phyloP scores from a whole-genome alignment of 2,888 invertebrate species.

The Drosophila yooni region DNA sequence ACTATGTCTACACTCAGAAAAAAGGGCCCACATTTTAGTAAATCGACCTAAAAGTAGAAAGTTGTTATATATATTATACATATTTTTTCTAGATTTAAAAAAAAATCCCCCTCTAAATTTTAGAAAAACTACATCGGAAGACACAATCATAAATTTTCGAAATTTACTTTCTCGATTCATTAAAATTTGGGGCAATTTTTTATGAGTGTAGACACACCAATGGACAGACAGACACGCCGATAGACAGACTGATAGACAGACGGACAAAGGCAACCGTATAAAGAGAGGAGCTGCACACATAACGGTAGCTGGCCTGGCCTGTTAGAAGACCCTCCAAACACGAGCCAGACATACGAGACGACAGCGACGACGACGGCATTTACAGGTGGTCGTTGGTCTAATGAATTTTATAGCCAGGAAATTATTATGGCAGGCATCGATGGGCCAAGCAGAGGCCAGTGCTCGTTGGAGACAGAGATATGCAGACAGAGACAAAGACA shows the following conservation, averaged over 20 bases:
- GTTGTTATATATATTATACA: background rate
- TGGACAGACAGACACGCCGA: background rate
- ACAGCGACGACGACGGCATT: conserved; percentile 53
- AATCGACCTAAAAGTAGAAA: background rate
- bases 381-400: conserved; percentile 80
- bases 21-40: background rate
- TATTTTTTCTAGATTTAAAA: background rate
- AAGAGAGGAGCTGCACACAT: conserved; percentile 31
- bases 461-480: background rate
- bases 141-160: background rate
- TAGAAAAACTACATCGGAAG: background rate
- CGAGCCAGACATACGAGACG: conserved; percentile 61
- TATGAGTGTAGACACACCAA: background rate
- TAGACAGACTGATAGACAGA: conserved; percentile 1
- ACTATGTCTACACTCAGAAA: conserved; percentile 2
- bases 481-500: background rate
- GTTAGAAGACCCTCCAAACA: conserved; percentile 48
- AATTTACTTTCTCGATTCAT: background rate
- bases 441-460: conserved; percentile 40
- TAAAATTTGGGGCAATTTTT: background rate
- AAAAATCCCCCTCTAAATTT: background rate
- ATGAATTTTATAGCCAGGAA: conserved; percentile 83
- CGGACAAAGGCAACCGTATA: conserved; percentile 1
- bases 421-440: conserved; percentile 80
- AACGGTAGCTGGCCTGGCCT: conserved; percentile 50